Conservation (phyloP, 2,113 vertebrate genomes). For the Syrrhaptes paradoxus region DNA sequence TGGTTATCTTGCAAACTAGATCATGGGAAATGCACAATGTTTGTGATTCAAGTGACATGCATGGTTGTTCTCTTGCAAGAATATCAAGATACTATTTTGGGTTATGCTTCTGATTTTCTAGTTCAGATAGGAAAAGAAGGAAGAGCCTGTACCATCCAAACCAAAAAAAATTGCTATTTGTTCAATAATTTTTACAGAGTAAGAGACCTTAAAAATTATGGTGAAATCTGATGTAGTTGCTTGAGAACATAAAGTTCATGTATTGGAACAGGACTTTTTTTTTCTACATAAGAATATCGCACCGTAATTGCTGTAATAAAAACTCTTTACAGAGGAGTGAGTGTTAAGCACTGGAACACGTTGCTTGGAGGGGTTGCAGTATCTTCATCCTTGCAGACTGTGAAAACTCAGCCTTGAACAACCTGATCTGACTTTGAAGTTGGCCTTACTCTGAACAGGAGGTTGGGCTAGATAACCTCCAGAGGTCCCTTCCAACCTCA, state of each 20-base stretch:
- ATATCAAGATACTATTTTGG: background rate
- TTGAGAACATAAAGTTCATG: background rate
- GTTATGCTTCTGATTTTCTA: background rate
- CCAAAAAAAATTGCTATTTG: background rate
- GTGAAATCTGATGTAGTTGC: background rate
- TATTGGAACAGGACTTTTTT: background rate
- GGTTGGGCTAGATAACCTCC: background rate
- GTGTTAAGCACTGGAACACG: background rate
- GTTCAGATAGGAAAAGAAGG: background rate
- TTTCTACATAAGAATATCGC: background rate
- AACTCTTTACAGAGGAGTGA: background rate
- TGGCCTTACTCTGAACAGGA: background rate
- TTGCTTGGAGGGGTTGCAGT: background rate
- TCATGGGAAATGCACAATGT: background rate
- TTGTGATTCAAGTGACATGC: background rate
- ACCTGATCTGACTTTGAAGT: background rate
- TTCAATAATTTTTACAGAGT: background rate
- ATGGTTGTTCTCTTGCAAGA: background rate
- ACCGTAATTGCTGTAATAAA: background rate
- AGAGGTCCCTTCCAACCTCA: background rate
- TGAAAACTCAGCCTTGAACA: background rate
- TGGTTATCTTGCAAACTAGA: background rate
- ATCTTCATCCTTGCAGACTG: background rate
- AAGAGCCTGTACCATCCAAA: background rate
- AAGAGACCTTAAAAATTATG: background rate